Conservation (phyloP, 2,888 invertebrate genomes). For the Automeris io region DNA sequence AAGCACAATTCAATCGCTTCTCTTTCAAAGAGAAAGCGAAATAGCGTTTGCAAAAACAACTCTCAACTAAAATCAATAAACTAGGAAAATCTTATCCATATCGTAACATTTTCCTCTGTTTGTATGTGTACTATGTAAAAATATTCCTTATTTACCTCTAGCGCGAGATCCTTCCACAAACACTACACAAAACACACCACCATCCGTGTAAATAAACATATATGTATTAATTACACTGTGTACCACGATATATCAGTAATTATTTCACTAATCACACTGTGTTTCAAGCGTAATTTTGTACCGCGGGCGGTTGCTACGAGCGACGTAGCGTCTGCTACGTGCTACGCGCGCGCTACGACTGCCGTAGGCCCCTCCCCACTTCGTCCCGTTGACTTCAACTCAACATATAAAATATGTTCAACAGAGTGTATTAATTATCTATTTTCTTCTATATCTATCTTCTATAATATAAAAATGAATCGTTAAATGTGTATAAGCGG, state of each 20-base stretch:
- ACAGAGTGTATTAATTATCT: no score
- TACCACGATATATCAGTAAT: slow-evolving; percentile 16
- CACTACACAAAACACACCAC: slow-evolving; percentile 8
- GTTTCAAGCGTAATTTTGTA: slow-evolving; percentile 17
- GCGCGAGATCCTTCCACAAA: slow-evolving; percentile 1
- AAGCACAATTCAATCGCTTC: no score
- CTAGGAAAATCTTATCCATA: neutral
- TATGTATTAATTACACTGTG: slow-evolving; percentile 18
- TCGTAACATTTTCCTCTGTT: slow-evolving; percentile 8
- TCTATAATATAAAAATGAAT: no score
- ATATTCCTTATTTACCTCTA: slow-evolving; percentile 10
- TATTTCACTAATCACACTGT: slow-evolving; percentile 22
- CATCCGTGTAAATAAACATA: slow-evolving; percentile 11
- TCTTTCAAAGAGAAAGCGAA: no score
- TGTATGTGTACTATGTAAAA: slow-evolving; percentile 3
- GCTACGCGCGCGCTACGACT: slow-evolving; percentile 64
- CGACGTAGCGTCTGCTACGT: slow-evolving; percentile 59
- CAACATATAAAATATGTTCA: slow-evolving; percentile 29
- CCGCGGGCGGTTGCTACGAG: slow-evolving; percentile 15
- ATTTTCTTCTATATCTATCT: no score
- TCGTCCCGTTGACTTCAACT: slow-evolving; percentile 32
- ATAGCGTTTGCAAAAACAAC: neutral
- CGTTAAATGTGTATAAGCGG: no score
- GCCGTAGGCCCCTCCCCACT: slow-evolving; percentile 60
- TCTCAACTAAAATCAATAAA: no score